Evolutionary conservation across 2,113 vertebrate species (phyloP), one percentile per base, ranked within the genome.

Genomic region (Oostethus manadensis): DNA sequence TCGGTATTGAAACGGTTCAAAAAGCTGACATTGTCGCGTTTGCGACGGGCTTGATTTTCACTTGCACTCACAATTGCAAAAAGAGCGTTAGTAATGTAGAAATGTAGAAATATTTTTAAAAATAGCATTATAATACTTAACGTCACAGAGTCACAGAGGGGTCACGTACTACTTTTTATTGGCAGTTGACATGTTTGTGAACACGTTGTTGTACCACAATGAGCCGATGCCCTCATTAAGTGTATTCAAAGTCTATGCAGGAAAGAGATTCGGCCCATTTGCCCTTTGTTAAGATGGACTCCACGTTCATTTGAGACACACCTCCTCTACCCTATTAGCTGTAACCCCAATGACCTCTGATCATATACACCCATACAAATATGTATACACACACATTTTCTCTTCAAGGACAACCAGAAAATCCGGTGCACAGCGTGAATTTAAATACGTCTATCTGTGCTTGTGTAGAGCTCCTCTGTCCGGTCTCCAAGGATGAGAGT

Each of bases 271-370:
- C 14, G 55, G 51, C 67, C 15, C 18, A 62, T n/a, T 72, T 70
- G 35, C 42, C 61, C 21, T 62, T 61, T 63, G 64, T 67, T 59
- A 46, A 11, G 18, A 35, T 47, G 47, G 15, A 18, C 46, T 63
- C 21, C 22, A 45, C 7, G 16, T 64, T 69, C 35, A 56, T 68
- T 70, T 51, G n/a, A 58, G 16, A 54, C 22, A 49, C 56, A 49
- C 42, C 49, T 64, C 33, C 23, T 69, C 58, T 50, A 29, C 50
- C 55, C 51, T 62, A 71, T 84, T 76, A 68, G 64, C 55, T 65
- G 48, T 60, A 74, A 79, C 60, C 51, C 35, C 45, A 26, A 3
- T 62, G 48, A 77, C 50, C 64, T 47, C 17, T 60, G 7, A 43
- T 38, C 17, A 43, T 10, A 42, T 21, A 42, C 40, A 76, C 10